phyloP scores from a whole-genome alignment of 2,797 vertebrate species.

The Xenops minutus region DNA sequence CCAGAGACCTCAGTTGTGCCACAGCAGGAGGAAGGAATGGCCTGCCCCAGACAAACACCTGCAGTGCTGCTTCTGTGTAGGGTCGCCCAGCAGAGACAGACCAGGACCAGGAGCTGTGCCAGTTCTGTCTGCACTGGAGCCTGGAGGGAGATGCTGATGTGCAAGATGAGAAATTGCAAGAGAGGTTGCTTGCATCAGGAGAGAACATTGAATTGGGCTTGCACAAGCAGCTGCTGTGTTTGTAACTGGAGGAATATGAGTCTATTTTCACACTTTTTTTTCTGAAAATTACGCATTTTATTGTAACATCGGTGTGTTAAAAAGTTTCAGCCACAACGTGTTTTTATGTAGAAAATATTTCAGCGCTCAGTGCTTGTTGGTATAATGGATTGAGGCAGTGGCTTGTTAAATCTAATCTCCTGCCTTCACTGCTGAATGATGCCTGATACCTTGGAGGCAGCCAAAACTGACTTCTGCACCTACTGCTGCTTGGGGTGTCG shows the following conservation, averaged over 20 bases:
- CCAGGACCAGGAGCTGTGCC: accelerated
- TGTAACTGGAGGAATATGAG: background rate
- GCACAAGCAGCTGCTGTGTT: background rate
- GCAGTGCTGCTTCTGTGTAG: background rate
- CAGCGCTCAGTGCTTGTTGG: background rate
- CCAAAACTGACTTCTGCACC: background rate
- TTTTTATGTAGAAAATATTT: background rate
- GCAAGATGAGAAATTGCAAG: background rate
- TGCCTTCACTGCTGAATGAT: background rate
- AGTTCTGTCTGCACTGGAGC: too few relatives aligned
- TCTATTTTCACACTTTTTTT: background rate
- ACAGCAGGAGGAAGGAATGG: background rate
- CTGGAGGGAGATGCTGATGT: background rate
- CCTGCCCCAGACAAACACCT: background rate
- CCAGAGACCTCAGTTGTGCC: accelerated
- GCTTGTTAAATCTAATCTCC: background rate
- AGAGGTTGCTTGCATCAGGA: background rate
- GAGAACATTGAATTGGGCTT: background rate
- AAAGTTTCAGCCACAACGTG: background rate
- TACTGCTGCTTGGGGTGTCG: background rate
- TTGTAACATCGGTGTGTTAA: background rate
- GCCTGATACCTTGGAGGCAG: background rate
- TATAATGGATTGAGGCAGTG: background rate
- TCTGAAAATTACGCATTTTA: background rate
- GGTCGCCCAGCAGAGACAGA: background rate